Evolutionary conservation across 2,797 vertebrate species (phyloP).

Genomic region (Danio tinwini): DNA sequence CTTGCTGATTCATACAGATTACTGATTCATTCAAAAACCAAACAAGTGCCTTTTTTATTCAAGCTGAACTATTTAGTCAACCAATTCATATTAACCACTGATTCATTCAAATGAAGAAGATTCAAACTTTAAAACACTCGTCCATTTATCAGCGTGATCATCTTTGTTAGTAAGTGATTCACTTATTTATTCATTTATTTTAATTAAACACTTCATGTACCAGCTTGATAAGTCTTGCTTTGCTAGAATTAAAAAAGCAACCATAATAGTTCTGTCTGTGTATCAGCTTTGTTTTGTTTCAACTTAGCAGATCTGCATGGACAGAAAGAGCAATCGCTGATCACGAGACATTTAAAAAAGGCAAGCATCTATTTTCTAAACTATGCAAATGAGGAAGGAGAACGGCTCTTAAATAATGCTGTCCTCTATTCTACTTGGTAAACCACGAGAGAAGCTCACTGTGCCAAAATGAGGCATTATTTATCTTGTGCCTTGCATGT

Average conservation of each 20-base stretch:
- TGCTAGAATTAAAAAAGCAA: constrained; percentile 22
- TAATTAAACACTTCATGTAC: constrained; percentile 31
- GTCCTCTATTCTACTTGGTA: constrained; percentile 2
- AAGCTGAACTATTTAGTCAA: too few species aligned
- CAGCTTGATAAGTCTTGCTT: not conserved
- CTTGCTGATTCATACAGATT: too few species aligned
- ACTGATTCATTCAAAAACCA: too few species aligned
- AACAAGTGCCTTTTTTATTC: too few species aligned
- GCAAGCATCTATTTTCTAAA: not conserved
- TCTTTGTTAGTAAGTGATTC: too few species aligned
- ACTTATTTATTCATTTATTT: not conserved
- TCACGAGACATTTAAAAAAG: constrained; percentile 4
- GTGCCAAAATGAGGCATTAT: constrained; percentile 19
- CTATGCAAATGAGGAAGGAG: not conserved
- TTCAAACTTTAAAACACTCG: too few species aligned
- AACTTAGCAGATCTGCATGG: constrained; percentile 12
- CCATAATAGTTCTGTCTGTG: constrained; percentile 2
- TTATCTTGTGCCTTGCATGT: constrained; percentile 16
- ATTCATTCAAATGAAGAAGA: too few species aligned
- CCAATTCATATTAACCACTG: too few species aligned
- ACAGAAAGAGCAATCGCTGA: not conserved
- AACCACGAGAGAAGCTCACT: not conserved
- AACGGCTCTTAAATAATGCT: not conserved
- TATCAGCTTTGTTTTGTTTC: not conserved
- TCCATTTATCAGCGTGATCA: too few species aligned